A percentile compares a stretch with the other conserved stretches of the same genome.
These are phyloP conservation scores for Sarcophilus harrisii DNA, from an alignment of 2,797 vertebrate species.

Conservation along the genomic window DNA sequence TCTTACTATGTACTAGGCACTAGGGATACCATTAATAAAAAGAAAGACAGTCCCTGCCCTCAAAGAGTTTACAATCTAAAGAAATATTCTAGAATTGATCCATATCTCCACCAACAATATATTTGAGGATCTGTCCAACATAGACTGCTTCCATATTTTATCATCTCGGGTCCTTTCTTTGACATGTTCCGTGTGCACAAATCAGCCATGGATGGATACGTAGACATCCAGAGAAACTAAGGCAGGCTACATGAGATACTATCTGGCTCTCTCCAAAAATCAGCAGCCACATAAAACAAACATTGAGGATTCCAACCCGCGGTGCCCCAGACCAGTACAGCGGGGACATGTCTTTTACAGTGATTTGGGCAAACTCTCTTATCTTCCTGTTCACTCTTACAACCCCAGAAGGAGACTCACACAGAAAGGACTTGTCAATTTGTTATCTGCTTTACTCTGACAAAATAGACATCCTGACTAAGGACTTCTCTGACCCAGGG, in stretches of 20 bases:
- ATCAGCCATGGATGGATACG: background rate
- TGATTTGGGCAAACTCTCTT: background rate
- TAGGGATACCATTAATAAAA: background rate
- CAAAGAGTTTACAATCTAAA: background rate
- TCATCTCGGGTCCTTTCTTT: background rate
- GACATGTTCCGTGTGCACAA: background rate
- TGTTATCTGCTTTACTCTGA: background rate
- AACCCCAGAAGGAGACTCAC: background rate
- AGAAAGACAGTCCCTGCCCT: background rate
- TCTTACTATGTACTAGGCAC: background rate
- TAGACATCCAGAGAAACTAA: background rate
- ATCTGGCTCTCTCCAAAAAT: background rate
- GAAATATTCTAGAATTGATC: background rate
- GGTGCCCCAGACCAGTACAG: background rate
- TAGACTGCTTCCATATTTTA: background rate
- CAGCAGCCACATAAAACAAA: background rate
- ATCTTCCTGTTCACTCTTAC: background rate
- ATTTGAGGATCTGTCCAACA: background rate
- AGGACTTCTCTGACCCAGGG: background rate
- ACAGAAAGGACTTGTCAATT: background rate
- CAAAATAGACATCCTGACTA: background rate
- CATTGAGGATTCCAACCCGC: background rate
- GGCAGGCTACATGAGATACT: background rate
- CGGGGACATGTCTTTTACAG: background rate
- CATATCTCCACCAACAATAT: background rate